Base-by-base conservation (phyloP, 1,140 invertebrate genomes). In the Charaxes varanes region DNA sequence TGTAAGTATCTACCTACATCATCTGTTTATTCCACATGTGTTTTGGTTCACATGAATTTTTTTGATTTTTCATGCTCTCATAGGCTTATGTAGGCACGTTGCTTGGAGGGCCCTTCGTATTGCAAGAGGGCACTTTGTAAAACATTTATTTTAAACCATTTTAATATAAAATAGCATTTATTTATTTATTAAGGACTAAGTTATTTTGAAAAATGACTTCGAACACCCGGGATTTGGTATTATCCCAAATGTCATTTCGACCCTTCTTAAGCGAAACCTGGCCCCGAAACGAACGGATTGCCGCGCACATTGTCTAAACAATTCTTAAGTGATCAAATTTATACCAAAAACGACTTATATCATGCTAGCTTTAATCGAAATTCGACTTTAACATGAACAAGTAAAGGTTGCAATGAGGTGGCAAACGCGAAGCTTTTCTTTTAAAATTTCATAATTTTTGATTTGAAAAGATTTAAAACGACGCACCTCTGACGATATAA, bases 41-140 rank as follows among this genome's bases (percentile, higher is more conserved):
- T 83, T 80, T 77, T 53, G 76, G 79, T 83, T 83, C 79, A 79
- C 79, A 83, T 83, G 76, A 69, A 66, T 69, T 78, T 83, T 82
- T 70, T 78, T 73, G 57, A 71, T 80, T 82, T 82, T 80, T 83
- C 79, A 79, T 70, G 78, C 78, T 80, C 70, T 80, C 63, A 79
- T 74, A 79, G 69, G 73, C 76, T 78, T 78, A 73, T 66, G 61
- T 46, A 37, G 44, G 40, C 43, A 40, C 36, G 34, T 24, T 36
- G 43, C 42, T 33, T 55, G 42, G 55, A 54, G 45, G 36, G 51
- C 32, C 30, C 45, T 61, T 46, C 51, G 55, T 51, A 52, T 52
- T 51, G 47, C 34, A 32, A 41, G 31, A 58, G 55, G 50, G 52
- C 51, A 36, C 51, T 53, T 27, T 3, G 19, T 15, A 26, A 40